Evolutionary conservation across 2,888 invertebrate species (phyloP), one percentile per base, ranked within the genome.

Genomic region (Sminthurides aquaticus): DNA sequence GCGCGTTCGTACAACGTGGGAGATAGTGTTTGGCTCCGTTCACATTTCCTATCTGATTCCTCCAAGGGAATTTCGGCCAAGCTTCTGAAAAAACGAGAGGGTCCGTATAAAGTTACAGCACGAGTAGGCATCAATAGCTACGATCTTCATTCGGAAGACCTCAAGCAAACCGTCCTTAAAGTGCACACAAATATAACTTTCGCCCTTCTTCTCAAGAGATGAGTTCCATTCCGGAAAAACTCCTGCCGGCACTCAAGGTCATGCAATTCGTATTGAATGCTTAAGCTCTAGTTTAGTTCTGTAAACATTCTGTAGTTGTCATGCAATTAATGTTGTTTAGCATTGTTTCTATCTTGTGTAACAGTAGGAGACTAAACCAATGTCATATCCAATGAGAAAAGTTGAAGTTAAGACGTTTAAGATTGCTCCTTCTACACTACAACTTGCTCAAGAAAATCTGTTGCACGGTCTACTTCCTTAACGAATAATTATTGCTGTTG

Each of bases 101-200:
- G 70, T 0, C 71, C 69, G 1, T 71, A 48, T 22, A 8, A 15
- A 20, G 57, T 71, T 3, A 56, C 15, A 11, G 15, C 5, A 11
- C 8, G 5, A 5, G 43, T 34, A 11, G 15, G 8, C 5, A 5
- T 15, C 8, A 15, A 34, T 11, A 15, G 5, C 5, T 34, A 34
- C 15, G 43, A 34, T 34, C 43, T 34, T 5, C 43, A 34, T 5
- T 15, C 5, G 5, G 15, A 5, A 5, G 43, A 34, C 5, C 5
- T 15, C 5, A 15, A 34, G 5, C 43, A 34, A 34, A 11, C 8
- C 15, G 15, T 11, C 15, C 15, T 11, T 34, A 34, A 34, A 15
- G 43, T 34, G 43, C 43, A 34, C 15, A 15, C 15, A 34, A 34
- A 34, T 34, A n/a, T n/a, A n/a, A n/a, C n/a, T n/a, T n/a, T n/a